Base-by-base conservation (phyloP, 2,888 invertebrate genomes). In the Synanthedon myopaeformis region DNA sequence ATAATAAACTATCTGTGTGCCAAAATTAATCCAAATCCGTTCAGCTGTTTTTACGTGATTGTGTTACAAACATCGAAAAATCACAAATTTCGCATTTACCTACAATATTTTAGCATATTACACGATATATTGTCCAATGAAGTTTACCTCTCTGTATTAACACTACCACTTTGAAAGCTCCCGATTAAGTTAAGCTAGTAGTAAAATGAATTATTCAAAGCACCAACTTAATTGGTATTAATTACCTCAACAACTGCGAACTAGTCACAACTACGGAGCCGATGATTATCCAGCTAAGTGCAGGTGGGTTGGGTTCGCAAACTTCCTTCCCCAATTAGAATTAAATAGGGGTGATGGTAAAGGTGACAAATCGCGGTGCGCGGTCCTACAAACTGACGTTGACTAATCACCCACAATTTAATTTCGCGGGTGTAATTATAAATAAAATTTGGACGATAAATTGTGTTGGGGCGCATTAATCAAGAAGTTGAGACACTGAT, bases 401-500 rank as follows among this genome's bases (percentile, higher is more conserved):
- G 86, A 87, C 79, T 86, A 86, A 86, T 86, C 76, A 78, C 75
- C 75, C 70, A 66, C 71, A 75, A 72, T 83, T 87, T 86, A 86
- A 86, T 85, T 85, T 83, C 76, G 81, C 74, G 72, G 68, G 77
- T 72, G 82, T 85, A 86, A 87, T 87, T 87, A 87, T 86, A 86
- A 86, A 86, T 86, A 87, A 87, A 87, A 86, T 86, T 87, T 86
- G 74, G 72, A 76, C 87, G 76, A 85, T 87, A 87, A 87, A 86
- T 86, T 86, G 75, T 72, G 73, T 73, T 61, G 79, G 71, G 76
- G 79, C 70, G 76, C 86, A 88, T 88, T 88, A 88, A 88, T 88
- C 88, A 88, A 87, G 86, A 88, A 88, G 84, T 88, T 88, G 80
- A 79, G 88, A 88, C 88, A 85, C 87, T 88, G 88, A 88, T 88